These are phyloP conservation scores for Lypha dubia DNA, from an alignment of 2,888 invertebrate species.

Conservation along the genomic window DNA sequence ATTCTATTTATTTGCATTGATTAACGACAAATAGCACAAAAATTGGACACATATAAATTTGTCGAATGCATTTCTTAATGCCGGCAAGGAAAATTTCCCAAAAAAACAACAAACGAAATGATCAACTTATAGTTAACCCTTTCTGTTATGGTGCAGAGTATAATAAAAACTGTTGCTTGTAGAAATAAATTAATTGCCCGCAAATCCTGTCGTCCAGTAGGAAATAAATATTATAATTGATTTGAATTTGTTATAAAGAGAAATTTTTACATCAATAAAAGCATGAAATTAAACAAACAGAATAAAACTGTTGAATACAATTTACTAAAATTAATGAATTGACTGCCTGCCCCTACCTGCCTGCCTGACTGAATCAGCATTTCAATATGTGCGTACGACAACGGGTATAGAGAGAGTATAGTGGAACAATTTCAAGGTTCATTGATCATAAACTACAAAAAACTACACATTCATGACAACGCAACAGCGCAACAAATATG, in stretches of 20 bases:
- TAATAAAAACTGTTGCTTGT: slow-evolving; percentile 59
- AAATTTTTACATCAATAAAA: slow-evolving; percentile 25
- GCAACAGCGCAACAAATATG: slow-evolving; percentile 35
- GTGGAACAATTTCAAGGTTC: slow-evolving; percentile 71
- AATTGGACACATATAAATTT: too few relatives aligned
- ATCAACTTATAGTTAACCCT: not conserved
- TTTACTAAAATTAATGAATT: slow-evolving; percentile 28
- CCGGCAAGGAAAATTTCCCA: not conserved
- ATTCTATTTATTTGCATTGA: too few relatives aligned
- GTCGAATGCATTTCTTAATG: not conserved
- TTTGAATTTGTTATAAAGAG: slow-evolving; percentile 53
- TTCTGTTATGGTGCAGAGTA: not conserved
- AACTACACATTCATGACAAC: slow-evolving; percentile 32
- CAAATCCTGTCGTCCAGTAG: slow-evolving; percentile 80
- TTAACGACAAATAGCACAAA: too few relatives aligned
- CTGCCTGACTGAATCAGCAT: slow-evolving; percentile 4
- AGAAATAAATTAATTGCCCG: slow-evolving; percentile 81
- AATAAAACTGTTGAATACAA: slow-evolving; percentile 63
- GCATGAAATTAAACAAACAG: slow-evolving; percentile 21
- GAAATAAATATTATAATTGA: slow-evolving; percentile 68
- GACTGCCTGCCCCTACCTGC: slow-evolving; percentile 1
- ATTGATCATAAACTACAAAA: slow-evolving; percentile 60
- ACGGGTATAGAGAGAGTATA: slow-evolving; percentile 32
- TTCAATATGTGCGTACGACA: slow-evolving; percentile 62
- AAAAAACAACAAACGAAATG: not conserved